Conservation (phyloP, 2,888 invertebrate species). For the Troides oblongomaculatus region DNA sequence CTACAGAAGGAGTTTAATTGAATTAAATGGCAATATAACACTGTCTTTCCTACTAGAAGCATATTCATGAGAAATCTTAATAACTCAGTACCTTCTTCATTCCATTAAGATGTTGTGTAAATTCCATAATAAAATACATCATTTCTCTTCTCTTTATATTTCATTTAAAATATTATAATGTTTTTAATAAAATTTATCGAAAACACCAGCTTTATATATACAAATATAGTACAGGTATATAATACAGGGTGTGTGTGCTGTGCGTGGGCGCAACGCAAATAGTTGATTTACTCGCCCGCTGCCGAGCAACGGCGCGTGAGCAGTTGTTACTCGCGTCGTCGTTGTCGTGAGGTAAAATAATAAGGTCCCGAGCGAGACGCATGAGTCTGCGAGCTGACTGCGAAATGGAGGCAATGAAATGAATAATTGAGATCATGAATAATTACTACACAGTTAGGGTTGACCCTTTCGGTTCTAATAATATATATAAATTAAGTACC, state of each 20-base stretch:
- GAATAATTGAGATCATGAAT: constrained; percentile 60
- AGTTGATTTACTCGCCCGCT: constrained; percentile 70
- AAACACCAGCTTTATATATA: constrained; percentile 26
- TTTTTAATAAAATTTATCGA: constrained; percentile 1
- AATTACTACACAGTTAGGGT: constrained; percentile 36
- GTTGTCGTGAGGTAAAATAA: constrained; percentile 60
- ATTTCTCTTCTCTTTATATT: not conserved
- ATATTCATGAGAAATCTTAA: no score
- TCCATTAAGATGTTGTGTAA: no score
- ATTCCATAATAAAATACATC: no score
- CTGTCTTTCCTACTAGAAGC: no score
- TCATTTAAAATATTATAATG: not conserved
- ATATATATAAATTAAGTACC: no score
- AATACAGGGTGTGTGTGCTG: constrained; percentile 24
- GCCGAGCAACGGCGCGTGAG: constrained; percentile 49
- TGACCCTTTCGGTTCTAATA: constrained; percentile 23
- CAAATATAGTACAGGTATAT: no score
- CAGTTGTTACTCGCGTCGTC: constrained; percentile 47
- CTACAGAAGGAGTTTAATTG: no score
- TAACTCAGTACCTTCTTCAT: no score
- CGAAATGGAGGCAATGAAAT: constrained; percentile 58
- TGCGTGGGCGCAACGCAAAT: constrained; percentile 57
- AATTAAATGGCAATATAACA: no score
- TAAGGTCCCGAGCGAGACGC: constrained; percentile 57
- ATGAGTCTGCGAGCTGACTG: constrained; percentile 52